Base-by-base conservation (phyloP, 2,113 vertebrate genomes). In the Camelus dromedarius region DNA sequence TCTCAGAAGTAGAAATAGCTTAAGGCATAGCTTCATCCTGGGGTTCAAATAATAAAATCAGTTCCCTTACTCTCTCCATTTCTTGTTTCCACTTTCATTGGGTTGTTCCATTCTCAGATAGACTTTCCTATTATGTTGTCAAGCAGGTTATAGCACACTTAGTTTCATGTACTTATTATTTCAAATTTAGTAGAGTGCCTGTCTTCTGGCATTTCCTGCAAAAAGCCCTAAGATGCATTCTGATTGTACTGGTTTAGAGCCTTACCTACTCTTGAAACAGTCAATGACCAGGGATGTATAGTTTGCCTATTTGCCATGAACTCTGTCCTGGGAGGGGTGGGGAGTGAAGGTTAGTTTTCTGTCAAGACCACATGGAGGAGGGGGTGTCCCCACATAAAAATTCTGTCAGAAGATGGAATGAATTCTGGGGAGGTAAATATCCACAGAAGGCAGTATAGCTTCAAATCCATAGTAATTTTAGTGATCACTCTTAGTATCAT, bases 381-480 rank as follows among this genome's bases (percentile, higher is more conserved):
- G 19, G 32, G 13, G 3, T 67, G 32, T 92, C 19, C n/a, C 13
- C 22, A 72, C 18, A 60, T 79, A 48, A 85, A 83, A 89, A 75
- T 67, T 67, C 28, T 92, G 30, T 48, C 32, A 30, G 64, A 66
- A 69, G 50, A n/a, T 72, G 30, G 58, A 66, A 62, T 85, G 64
- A 79, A 60, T 89, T 94, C 72, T 91, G 58, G 42, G 67, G n/a
- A 83, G 35, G 18, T 80, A 58, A 38, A n/a, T 77, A 32, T 86
- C 54, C 77, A 5, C 60, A 82, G 18, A 32, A 90, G 54, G 20
- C 77, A 79, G 19, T 38, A 22, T n/a, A 38, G 48, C 18, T 95
- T 95, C n/a, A 90, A 60, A 73, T 73, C n/a, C 38, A 15, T 5
- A 62, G 62, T 82, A n/a, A 70, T 88, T 93, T 94, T 42, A 75